Conservation (phyloP, 2,888 invertebrate species). For the Odontothrips loti region DNA sequence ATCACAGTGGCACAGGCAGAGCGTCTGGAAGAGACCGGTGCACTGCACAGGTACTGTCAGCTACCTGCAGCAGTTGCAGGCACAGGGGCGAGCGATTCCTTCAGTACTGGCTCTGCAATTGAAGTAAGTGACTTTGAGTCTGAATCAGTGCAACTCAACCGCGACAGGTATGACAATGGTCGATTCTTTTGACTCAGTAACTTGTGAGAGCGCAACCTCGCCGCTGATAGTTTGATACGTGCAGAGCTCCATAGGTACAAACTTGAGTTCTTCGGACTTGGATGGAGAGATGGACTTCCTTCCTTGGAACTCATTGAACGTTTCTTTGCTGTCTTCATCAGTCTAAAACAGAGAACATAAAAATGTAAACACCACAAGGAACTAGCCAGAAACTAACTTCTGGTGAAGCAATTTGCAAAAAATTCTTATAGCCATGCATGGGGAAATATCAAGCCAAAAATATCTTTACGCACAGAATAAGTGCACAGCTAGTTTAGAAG, state of each 20-base stretch:
- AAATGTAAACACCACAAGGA: background rate
- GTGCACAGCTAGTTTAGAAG: too few species aligned
- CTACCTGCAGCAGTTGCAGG: background rate
- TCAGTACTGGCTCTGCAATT: background rate
- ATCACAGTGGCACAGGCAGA: slow-evolving; percentile 19
- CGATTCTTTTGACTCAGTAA: slow-evolving; percentile 14
- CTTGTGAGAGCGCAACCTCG: slow-evolving; percentile 15
- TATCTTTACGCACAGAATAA: too few species aligned
- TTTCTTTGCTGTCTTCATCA: background rate
- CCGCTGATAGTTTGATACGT: slow-evolving; percentile 12
- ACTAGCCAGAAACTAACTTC: too few species aligned
- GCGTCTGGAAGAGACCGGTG: slow-evolving; percentile 8
- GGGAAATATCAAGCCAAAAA: too few species aligned
- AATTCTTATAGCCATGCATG: too few species aligned
- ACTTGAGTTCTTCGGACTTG: background rate
- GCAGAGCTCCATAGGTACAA: slow-evolving; percentile 15
- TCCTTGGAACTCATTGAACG: background rate
- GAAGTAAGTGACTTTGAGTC: background rate
- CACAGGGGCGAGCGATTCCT: background rate
- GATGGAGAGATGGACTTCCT: background rate
- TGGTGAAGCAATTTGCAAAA: too few species aligned
- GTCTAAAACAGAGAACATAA: background rate
- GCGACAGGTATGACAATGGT: slow-evolving; percentile 4
- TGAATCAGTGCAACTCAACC: background rate
- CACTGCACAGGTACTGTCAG: slow-evolving; percentile 10